Evolutionary conservation across 2,797 vertebrate genomes (phyloP).

Genomic region (Poeciliopsis gracilis): DNA sequence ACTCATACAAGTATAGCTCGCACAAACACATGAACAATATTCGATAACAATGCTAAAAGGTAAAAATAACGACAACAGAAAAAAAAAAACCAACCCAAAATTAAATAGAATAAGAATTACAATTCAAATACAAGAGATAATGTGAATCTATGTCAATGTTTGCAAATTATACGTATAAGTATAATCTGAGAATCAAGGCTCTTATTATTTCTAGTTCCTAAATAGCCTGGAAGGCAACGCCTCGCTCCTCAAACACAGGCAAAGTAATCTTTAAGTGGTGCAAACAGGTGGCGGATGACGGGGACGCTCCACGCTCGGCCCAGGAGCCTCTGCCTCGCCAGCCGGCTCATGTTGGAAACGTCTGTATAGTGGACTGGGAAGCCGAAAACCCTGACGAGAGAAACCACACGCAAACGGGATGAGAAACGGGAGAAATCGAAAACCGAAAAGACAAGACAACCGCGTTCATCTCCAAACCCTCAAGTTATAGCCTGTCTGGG

Average conservation of each 20-base stretch:
- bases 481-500: not conserved
- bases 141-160: slow-evolving; percentile 84
- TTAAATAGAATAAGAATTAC: slow-evolving; percentile 93
- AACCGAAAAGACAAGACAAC: slow-evolving; percentile 6
- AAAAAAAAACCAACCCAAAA: slow-evolving; percentile 49
- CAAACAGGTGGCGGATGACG: slow-evolving; percentile 98
- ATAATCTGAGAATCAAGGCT: slow-evolving; percentile 76
- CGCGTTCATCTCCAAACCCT: not conserved
- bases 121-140: slow-evolving; percentile 88
- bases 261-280: slow-evolving; percentile 98
- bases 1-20: slow-evolving; percentile 75
- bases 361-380: slow-evolving; percentile 99
- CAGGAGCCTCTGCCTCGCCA: slow-evolving; percentile 97
- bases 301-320: slow-evolving; percentile 98
- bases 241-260: slow-evolving; percentile 84
- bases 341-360: slow-evolving; percentile 99
- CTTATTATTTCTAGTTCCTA: slow-evolving; percentile 79
- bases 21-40: slow-evolving; percentile 89
- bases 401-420: slow-evolving; percentile 20
- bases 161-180: slow-evolving; percentile 72
- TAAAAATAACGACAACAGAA: slow-evolving; percentile 79
- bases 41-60: slow-evolving; percentile 94
- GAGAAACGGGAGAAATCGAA: slow-evolving; percentile 16
- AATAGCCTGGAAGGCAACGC: slow-evolving; percentile 38
- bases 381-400: slow-evolving; percentile 88